Percentiles rank a stretch among this genome's conserved stretches.
These are phyloP conservation scores for Zoroaster sp. DNA, from an alignment of 53 echinoderm and acorn worm genomes.

Conservation along the genomic window DNA sequence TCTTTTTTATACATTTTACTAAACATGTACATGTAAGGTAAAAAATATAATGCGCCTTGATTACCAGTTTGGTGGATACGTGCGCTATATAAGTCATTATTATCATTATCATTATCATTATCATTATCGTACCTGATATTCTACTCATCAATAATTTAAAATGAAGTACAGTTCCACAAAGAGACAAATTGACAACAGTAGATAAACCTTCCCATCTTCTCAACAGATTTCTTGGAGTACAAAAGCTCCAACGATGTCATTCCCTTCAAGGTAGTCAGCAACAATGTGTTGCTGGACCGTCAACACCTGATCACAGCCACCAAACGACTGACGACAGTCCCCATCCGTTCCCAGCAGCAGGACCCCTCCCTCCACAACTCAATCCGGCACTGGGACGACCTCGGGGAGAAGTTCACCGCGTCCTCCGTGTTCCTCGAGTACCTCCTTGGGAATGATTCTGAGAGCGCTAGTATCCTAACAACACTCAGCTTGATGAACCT, in stretches of 20 bases:
- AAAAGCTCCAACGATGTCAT: not conserved
- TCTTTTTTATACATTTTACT: no score
- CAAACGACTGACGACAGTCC: conserved; percentile 23
- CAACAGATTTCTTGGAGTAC: conserved; percentile 38
- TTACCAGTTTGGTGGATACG: no score
- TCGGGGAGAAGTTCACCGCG: not conserved
- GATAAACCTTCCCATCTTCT: not conserved
- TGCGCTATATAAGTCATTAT: no score
- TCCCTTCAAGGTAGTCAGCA: not conserved
- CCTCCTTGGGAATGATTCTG: conserved; percentile 1
- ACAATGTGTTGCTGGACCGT: conserved; percentile 30
- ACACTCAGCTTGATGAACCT: conserved; percentile 30
- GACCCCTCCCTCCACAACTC: not conserved
- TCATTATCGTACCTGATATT: no score
- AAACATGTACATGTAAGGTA: no score
- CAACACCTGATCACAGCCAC: conserved; percentile 6
- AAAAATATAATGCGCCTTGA: no score
- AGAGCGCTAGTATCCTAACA: not conserved
- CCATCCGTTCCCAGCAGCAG: conserved; percentile 34
- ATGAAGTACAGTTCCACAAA: no score
- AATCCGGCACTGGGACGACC: conserved; percentile 39
- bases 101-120: no score
- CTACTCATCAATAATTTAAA: no score
- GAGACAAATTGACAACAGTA: no score
- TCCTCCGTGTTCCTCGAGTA: conserved; percentile 19